Conservation (phyloP, 2,113 vertebrate species). For the Equus przewalskii region DNA sequence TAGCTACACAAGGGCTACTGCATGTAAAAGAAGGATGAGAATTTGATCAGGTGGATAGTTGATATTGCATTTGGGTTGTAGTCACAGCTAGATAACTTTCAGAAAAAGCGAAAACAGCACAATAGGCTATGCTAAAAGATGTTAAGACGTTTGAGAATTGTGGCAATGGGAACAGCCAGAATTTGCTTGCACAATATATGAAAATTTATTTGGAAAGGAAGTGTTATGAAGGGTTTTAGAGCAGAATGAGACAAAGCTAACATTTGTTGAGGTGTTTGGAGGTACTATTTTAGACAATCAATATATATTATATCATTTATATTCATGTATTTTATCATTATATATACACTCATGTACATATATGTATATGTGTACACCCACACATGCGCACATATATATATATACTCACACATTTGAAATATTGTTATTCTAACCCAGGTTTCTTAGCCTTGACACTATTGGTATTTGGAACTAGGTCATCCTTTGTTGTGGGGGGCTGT, state of each 20-base stretch:
- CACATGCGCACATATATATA: rapidly evolving
- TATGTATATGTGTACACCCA: too few relatives aligned
- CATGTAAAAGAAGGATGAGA: neutral
- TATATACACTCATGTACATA: neutral
- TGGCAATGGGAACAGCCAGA: neutral
- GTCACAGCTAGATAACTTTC: conserved; percentile 62
- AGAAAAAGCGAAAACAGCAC: neutral
- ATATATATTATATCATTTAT: neutral
- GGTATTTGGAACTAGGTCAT: neutral
- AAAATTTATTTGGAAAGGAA: neutral
- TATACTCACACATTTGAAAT: neutral
- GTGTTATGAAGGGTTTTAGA: neutral
- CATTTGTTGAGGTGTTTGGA: neutral
- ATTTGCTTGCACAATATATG: neutral
- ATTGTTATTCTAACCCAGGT: neutral
- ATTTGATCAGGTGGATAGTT: neutral
- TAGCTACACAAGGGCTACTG: conserved; percentile 68
- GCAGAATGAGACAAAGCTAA: neutral
- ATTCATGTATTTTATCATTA: neutral
- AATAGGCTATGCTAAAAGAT: neutral
- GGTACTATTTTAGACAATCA: neutral
- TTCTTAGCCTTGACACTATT: neutral
- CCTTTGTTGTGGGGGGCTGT: neutral
- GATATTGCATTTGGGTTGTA: conserved; percentile 63
- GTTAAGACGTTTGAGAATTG: neutral